Conservation (phyloP, 2,797 vertebrate genomes). For the Argyrosomus regius region DNA sequence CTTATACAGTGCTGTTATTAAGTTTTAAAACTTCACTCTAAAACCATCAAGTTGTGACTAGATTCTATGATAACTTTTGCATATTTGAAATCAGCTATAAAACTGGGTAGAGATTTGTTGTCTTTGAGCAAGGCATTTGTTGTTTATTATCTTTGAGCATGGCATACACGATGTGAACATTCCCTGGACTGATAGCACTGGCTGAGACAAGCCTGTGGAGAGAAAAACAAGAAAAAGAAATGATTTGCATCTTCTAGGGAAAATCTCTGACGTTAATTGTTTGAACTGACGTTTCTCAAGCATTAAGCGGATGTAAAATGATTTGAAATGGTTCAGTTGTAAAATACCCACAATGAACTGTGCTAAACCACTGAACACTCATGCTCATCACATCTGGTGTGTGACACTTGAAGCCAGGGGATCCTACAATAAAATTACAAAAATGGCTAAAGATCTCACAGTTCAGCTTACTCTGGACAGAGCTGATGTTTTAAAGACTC, state of each 20-base stretch:
- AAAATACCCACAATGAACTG: neutral
- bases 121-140: no score
- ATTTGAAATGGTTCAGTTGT: neutral
- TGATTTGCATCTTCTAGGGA: neutral
- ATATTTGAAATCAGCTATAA: neutral
- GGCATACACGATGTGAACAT: neutral
- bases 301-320: neutral
- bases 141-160: neutral
- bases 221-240: neutral
- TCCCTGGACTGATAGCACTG: neutral
- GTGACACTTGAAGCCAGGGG: conserved; percentile 16
- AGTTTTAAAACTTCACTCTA: neutral
- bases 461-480: neutral
- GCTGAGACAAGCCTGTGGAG: neutral
- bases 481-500: conserved; percentile 9
- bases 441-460: conserved; percentile 18
- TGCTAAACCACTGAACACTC: neutral
- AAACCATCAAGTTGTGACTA: neutral
- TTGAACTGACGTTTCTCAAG: neutral
- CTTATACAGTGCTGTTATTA: neutral
- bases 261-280: neutral
- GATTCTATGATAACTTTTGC: no score
- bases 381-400: conserved; percentile 14
- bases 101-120: neutral
- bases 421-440: conserved; percentile 22